Conservation (phyloP, 1,140 invertebrate genomes). For the Paraescarpia echinospica region DNA sequence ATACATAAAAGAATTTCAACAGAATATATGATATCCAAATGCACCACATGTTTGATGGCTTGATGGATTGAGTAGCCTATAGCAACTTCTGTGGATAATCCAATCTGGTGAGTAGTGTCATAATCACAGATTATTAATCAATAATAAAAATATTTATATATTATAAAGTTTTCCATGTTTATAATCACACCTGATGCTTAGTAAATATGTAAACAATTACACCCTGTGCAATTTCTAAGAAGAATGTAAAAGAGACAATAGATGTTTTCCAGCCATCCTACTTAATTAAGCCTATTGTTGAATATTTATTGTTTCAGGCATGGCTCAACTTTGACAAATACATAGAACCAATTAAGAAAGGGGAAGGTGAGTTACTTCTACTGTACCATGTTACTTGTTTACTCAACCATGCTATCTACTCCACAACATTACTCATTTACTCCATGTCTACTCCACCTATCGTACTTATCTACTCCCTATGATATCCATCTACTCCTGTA, state of each 20-base stretch:
- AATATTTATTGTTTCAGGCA: slow-evolving; percentile 40
- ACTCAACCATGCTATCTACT: neutral
- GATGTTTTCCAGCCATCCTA: neutral
- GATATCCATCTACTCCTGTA: too few relatives aligned
- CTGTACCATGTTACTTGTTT: neutral
- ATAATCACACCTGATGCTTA: too few relatives aligned
- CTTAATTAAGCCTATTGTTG: neutral
- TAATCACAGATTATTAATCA: neutral
- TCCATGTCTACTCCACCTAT: neutral
- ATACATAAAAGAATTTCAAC: too few relatives aligned
- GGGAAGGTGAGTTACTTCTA: slow-evolving; percentile 50
- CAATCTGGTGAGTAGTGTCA: neutral
- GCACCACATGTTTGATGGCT: too few relatives aligned
- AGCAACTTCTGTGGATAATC: too few relatives aligned
- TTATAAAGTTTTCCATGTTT: too few relatives aligned
- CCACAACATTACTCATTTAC: neutral
- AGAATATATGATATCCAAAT: too few relatives aligned
- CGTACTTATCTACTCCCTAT: neutral
- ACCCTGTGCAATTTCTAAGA: neutral
- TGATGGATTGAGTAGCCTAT: too few relatives aligned
- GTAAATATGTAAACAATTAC: too few relatives aligned
- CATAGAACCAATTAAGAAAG: slow-evolving; percentile 71
- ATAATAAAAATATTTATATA: neutral
- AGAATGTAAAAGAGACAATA: neutral
- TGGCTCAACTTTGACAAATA: slow-evolving; percentile 68